Conservation (phyloP, 2,797 vertebrate genomes). For the Hybognathus amarus region DNA sequence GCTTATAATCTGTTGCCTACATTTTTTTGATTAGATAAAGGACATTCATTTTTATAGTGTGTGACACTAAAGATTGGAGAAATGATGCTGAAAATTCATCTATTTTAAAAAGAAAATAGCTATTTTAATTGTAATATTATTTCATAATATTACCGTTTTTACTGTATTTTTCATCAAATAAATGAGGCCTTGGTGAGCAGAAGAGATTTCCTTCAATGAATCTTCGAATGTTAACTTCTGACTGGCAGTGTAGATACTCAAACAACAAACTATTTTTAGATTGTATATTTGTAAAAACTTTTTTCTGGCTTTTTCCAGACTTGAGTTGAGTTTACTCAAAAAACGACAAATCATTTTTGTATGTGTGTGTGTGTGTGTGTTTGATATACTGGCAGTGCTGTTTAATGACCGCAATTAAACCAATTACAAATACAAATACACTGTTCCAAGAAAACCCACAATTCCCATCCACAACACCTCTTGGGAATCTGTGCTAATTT, state of each 20-base stretch:
- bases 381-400: constrained; percentile 46
- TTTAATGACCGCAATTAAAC: constrained; percentile 72
- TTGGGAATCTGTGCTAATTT: constrained; percentile 62
- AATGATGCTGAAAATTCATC: neutral
- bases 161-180: neutral
- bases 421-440: constrained; percentile 66
- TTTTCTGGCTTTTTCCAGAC: neutral
- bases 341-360: no score
- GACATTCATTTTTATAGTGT: no score
- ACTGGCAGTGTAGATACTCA: neutral
- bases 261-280: neutral
- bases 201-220: no score
- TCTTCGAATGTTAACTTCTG: neutral
- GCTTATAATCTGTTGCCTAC: no score
- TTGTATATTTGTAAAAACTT: neutral
- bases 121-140: neutral
- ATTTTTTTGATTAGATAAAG: no score
- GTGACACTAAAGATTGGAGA: neutral
- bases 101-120: neutral
- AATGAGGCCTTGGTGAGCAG: neutral
- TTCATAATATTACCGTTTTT: neutral
- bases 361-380: no score
- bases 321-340: neutral
- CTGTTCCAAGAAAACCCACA: constrained; percentile 47
- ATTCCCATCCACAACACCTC: constrained; percentile 55